These are phyloP conservation scores for Cynopterus brachyotis DNA, from an alignment of 2,113 vertebrate species.

Conservation along the genomic window DNA sequence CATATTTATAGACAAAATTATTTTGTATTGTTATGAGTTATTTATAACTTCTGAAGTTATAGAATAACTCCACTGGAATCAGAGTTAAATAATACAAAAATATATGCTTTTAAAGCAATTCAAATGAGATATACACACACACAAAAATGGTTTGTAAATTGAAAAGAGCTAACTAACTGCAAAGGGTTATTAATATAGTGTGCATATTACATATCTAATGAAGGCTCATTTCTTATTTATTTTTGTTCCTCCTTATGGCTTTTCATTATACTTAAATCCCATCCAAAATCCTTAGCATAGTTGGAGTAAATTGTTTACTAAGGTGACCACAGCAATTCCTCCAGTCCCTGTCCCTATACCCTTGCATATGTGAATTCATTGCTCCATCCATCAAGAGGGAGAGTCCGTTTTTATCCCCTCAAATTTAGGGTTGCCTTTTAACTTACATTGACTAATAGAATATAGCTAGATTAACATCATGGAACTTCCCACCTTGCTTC, in stretches of 20 bases:
- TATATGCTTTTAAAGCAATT: neutral
- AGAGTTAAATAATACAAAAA: neutral
- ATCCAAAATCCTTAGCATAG: neutral
- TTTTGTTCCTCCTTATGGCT: neutral
- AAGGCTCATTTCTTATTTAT: neutral
- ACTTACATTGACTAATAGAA: neutral
- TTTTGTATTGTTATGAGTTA: neutral
- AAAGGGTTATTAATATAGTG: neutral
- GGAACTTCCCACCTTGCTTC: no score
- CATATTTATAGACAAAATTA: neutral
- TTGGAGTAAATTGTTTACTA: neutral
- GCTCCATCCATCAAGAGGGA: neutral
- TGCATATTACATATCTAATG: neutral
- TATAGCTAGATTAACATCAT: neutral
- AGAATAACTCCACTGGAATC: neutral
- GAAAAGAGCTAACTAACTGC: neutral
- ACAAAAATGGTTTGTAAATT: neutral
- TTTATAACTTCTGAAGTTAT: neutral
- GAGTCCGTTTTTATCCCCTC: neutral
- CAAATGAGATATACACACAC: neutral
- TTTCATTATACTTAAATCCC: neutral
- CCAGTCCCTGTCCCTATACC: neutral
- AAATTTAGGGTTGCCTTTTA: neutral
- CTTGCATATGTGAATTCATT: neutral
- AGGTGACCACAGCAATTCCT: neutral